Base-by-base conservation (phyloP, 1,140 invertebrate genomes). In the Euwallacea fornicatus region DNA sequence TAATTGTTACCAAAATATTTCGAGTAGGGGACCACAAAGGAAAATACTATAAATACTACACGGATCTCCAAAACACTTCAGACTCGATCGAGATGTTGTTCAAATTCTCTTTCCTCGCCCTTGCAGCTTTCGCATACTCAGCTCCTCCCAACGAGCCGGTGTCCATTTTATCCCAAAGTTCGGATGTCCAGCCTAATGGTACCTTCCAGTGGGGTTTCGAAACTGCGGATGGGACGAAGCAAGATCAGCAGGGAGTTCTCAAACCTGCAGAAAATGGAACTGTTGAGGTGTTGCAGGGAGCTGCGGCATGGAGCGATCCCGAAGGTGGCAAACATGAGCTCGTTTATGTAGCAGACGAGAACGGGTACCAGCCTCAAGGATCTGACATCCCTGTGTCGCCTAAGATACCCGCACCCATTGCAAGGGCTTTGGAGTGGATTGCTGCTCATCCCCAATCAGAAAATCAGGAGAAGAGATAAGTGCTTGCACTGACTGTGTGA, bases 271-370 rank as follows among this genome's bases (percentile, higher is more conserved):
- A 66, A 15, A 78, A 81, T 46, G 83, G 79, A 71, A 83, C 88
- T 81, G 81, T 79, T 74, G 83, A 87, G 62, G 87, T 88, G 0
- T 85, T 88, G 72, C 78, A 82, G 33, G 89, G 89, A 2, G 86
- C 85, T 2, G 90, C 87, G 78, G 86, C 86, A 9, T 92, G 89
- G 77, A 86, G 85, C 8, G 87, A 86, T 67, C 86, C 88, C 7
- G 86, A 89, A 69, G 88, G 88, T 8, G 84, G 84, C 33, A 73
- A 84, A 7, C 85, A 89, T 66, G 80, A 79, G 44, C 78, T 89
- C 8, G 84, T 59, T 7, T 88, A 86, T 72, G 84, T 83, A 13
- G 86, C 87, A 21, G 86, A 88, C 75, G 86, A 88, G 75, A 86
- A 87, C 59, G 87, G 87, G 8, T 88, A 84, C 76, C 81, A 80